phyloP scores from a whole-genome alignment of 2,888 invertebrate genomes.

The Xanthorhoe spadicearia region DNA sequence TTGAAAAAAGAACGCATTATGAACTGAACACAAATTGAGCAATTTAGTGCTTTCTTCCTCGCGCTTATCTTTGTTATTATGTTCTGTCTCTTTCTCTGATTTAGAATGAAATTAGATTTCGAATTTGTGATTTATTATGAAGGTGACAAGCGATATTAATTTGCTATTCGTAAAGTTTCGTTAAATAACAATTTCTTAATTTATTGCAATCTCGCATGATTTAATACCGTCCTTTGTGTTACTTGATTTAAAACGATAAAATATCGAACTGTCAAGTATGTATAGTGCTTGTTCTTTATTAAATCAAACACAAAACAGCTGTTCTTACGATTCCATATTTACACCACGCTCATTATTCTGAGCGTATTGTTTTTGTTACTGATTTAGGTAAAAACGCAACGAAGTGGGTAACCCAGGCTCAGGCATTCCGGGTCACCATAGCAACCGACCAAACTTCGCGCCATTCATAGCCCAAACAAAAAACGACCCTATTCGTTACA shows the following conservation, averaged over 20 bases:
- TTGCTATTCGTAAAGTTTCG: slow-evolving; percentile 2
- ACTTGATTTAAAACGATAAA: slow-evolving; percentile 1
- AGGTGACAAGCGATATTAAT: slow-evolving; percentile 19
- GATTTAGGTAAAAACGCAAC: slow-evolving; percentile 74
- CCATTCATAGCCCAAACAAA: slow-evolving; percentile 61
- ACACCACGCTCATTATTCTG: slow-evolving; percentile 50
- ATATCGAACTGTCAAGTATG: background rate
- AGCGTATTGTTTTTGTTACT: slow-evolving; percentile 61
- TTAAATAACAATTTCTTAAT: background rate
- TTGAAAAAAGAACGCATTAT: slow-evolving; percentile 77
- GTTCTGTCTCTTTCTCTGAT: slow-evolving; percentile 60
- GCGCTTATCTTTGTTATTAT: slow-evolving; percentile 48
- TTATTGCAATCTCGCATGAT: background rate
- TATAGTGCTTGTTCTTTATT: slow-evolving; percentile 9
- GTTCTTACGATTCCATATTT: slow-evolving; percentile 21
- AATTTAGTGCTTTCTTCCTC: slow-evolving; percentile 76
- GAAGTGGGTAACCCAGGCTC: slow-evolving; percentile 68
- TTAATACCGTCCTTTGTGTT: slow-evolving; percentile 1
- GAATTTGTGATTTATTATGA: slow-evolving; percentile 15
- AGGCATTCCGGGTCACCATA: slow-evolving; percentile 84
- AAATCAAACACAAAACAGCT: slow-evolving; percentile 20
- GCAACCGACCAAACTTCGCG: slow-evolving; percentile 75
- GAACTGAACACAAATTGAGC: slow-evolving; percentile 81
- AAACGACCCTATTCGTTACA: slow-evolving; percentile 69
- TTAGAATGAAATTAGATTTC: slow-evolving; percentile 59